phyloP scores from a whole-genome alignment of 2,888 invertebrate genomes.

The Netelia fuscicornis region DNA sequence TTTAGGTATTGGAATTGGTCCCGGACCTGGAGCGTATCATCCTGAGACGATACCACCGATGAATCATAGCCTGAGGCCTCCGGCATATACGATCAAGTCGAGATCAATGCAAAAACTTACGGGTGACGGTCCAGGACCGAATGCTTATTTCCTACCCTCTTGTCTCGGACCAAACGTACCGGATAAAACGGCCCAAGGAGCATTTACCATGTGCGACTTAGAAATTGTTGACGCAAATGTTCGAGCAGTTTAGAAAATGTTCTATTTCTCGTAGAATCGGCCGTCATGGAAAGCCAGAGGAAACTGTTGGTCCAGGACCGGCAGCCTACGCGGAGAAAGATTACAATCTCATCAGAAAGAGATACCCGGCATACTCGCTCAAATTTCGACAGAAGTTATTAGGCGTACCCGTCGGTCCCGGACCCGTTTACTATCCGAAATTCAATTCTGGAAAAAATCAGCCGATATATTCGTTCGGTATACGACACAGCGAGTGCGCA shows the following conservation, averaged over 20 bases:
- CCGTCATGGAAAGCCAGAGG: conserved; percentile 52
- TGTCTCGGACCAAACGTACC: conserved; percentile 86
- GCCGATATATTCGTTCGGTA: conserved; percentile 87
- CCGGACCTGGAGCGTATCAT: conserved; percentile 89
- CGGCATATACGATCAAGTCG: conserved; percentile 87
- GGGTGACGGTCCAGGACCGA: conserved; percentile 87
- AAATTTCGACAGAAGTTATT: conserved; percentile 68
- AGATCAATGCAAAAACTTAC: conserved; percentile 81
- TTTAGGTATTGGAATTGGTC: conserved; percentile 80
- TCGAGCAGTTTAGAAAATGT: neutral
- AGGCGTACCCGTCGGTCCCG: conserved; percentile 73
- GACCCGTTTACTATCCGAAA: conserved; percentile 77
- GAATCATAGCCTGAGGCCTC: conserved; percentile 86
- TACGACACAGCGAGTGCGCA: conserved; percentile 86
- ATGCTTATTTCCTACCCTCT: conserved; percentile 86
- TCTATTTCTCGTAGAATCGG: conserved; percentile 33
- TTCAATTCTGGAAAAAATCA: conserved; percentile 71
- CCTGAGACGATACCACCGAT: conserved; percentile 87
- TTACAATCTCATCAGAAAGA: conserved; percentile 75
- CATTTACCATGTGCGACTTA: conserved; percentile 85
- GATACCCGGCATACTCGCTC: conserved; percentile 78
- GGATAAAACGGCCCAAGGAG: conserved; percentile 85
- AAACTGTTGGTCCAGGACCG: conserved; percentile 78
- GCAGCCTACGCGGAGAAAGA: conserved; percentile 76
- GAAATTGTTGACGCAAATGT: too few relatives aligned